Percentiles rank a stretch among this genome's conserved stretches.
phyloP scores from a whole-genome alignment of 2,797 vertebrate species.

The Echiichthys vipera region DNA sequence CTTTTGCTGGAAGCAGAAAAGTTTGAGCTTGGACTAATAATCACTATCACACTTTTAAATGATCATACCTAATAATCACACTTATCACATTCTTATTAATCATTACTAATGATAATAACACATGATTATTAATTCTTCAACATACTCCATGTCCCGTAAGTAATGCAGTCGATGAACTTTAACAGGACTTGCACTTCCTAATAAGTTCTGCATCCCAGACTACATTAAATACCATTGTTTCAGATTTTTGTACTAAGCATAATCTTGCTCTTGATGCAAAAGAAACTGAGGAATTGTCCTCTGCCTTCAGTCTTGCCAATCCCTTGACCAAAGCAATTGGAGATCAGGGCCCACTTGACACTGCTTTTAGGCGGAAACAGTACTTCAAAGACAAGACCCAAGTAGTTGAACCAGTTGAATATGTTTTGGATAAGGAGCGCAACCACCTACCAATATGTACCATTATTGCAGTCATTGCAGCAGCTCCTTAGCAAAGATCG shows the following conservation, averaged over 20 bases:
- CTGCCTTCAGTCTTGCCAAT: too few relatives aligned
- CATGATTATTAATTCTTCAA: too few relatives aligned
- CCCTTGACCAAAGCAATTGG: too few relatives aligned
- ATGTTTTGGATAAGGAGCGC: constrained; percentile 2
- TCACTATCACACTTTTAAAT: too few relatives aligned
- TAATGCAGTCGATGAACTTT: background rate
- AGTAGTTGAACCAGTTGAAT: constrained; percentile 2
- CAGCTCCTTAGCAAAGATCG: background rate
- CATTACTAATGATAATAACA: too few relatives aligned
- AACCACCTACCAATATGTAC: too few relatives aligned
- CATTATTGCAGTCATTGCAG: background rate
- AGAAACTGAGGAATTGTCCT: too few relatives aligned
- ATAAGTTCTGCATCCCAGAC: background rate
- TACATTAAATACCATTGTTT: constrained; percentile 3
- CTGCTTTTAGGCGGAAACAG: constrained; percentile 3
- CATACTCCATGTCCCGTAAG: background rate
- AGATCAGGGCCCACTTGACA: background rate
- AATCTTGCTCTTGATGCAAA: background rate
- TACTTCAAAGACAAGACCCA: constrained; percentile 17
- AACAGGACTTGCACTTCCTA: constrained; percentile 9
- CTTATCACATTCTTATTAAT: too few relatives aligned
- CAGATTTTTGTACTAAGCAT: constrained; percentile 17
- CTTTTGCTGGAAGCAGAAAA: too few relatives aligned
- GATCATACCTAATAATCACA: too few relatives aligned
- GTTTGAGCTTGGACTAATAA: too few relatives aligned